Evolutionary conservation across 2,888 invertebrate species (phyloP).

Genomic region (Eustalomyia histrio): DNA sequence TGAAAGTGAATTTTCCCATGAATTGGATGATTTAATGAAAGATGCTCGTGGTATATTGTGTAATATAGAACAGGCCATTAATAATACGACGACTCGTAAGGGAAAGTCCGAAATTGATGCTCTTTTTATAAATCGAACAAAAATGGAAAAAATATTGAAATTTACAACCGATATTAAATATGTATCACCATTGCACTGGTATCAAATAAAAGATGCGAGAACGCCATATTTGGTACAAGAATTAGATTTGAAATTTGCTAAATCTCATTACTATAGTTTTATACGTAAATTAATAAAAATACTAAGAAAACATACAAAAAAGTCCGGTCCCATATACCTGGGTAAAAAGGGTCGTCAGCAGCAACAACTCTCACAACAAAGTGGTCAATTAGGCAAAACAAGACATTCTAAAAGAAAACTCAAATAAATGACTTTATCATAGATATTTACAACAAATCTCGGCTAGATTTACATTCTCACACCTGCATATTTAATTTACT

Average conservation of each 20-base stretch:
- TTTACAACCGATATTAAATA: conserved; percentile 68
- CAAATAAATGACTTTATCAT: conserved; percentile 23
- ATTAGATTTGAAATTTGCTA: conserved; percentile 71
- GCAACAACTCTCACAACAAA: neutral
- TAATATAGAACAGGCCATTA: conserved; percentile 74
- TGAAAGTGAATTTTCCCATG: conserved; percentile 66
- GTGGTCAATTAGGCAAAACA: conserved; percentile 4
- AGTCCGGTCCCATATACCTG: conserved; percentile 48
- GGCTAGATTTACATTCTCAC: neutral
- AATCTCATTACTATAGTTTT: conserved; percentile 69
- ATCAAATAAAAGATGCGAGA: conserved; percentile 36
- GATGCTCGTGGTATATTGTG: conserved; percentile 72
- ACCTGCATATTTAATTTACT: neutral
- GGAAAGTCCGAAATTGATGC: conserved; percentile 30
- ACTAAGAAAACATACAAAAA: conserved; percentile 63
- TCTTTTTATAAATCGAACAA: conserved; percentile 63
- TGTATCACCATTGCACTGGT: conserved; percentile 48
- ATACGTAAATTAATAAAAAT: conserved; percentile 68
- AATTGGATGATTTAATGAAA: conserved; percentile 67
- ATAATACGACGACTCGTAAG: conserved; percentile 58
- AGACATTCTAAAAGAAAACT: conserved; percentile 28
- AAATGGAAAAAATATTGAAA: conserved; percentile 70
- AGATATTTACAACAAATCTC: neutral
- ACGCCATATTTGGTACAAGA: conserved; percentile 51
- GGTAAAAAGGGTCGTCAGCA: conserved; percentile 17